phyloP scores from a whole-genome alignment of 2,888 invertebrate species.

The Apodemia duryi region DNA sequence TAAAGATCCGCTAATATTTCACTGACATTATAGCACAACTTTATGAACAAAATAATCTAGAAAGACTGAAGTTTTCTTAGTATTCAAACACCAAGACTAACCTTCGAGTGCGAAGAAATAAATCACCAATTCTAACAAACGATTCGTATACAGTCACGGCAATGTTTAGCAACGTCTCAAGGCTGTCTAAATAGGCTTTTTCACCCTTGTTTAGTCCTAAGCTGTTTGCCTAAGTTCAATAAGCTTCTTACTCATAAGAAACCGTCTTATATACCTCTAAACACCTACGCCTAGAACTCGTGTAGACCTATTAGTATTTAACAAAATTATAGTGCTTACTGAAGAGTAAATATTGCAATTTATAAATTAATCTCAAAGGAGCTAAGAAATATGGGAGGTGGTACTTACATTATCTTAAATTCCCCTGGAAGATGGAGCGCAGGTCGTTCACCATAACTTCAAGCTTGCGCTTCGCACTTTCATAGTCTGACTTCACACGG shows the following conservation, averaged over 20 bases:
- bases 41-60: constrained; percentile 13
- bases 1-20: neutral
- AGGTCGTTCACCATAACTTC: constrained; percentile 16
- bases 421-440: constrained; percentile 10
- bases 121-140: constrained; percentile 10
- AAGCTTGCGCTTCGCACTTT: constrained; percentile 15
- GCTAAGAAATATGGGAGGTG: constrained; percentile 15
- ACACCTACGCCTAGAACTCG: constrained; percentile 13
- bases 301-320: constrained; percentile 6
- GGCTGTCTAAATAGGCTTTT: constrained; percentile 2
- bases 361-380: constrained; percentile 10
- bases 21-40: constrained; percentile 4
- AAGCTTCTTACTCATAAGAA: neutral
- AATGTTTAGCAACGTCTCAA: neutral
- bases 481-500: neutral
- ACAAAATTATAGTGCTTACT: neutral
- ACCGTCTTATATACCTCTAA: constrained; percentile 9
- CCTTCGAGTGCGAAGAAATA: constrained; percentile 1
- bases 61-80: constrained; percentile 14
- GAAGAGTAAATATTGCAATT: constrained; percentile 8
- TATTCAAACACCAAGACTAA: neutral
- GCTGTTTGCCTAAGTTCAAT: constrained; percentile 16
- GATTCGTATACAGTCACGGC: neutral
- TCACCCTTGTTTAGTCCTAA: constrained; percentile 11
- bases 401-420: constrained; percentile 16